Evolutionary conservation across 2,113 vertebrate genomes (phyloP), one percentile per base, ranked within the genome.

Genomic region (Antidorcas marsupialis): DNA sequence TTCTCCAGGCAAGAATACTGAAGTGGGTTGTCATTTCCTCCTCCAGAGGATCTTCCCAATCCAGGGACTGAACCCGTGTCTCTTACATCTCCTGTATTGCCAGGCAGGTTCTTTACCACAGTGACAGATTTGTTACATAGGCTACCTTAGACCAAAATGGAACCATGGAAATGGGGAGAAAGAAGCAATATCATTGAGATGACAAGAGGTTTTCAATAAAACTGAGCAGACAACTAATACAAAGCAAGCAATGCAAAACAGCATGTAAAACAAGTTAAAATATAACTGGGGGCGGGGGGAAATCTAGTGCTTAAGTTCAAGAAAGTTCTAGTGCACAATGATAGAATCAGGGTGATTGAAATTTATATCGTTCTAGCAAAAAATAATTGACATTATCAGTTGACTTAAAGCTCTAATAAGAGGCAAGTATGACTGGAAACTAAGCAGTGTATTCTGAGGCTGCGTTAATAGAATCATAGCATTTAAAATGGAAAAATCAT

Each of bases 171-270:
- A 79, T 52, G 30, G 76, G 45, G 19, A 78, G 28, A 28, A 36
- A 79, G 79, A 93, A 97, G n/a, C 45, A 43, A 85, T 25, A 86
- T 52, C 59, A 39, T 94, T 87, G 30, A 81, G 89, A 59, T 95
- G 28, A 59, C 79, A 74, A 89, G 87, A 96, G 47, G 7, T 78
- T 93, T 78, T 57, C 60, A 91, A 28, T 91, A 93, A 87, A 96
- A 33, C 76, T 87, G 27, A 97, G 36, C 67, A 94, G n/a, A 83
- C 9, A 95, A 93, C 57, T 92, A 74, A 85, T 74, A 79, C 28
- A 45, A 28, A 62, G n/a, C 11, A 57, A 87, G 92, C 28, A 78
- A 43, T 92, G 16, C 87, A 96, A 47, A 9, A 12, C 15, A 59
- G 39, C 45, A 12, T 89, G 30, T 30, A 67, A 96, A 91, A 19